Evolutionary conservation across 2,888 invertebrate species (phyloP), one percentile per base, ranked within the genome.

Genomic region (Drosophila monieri): DNA sequence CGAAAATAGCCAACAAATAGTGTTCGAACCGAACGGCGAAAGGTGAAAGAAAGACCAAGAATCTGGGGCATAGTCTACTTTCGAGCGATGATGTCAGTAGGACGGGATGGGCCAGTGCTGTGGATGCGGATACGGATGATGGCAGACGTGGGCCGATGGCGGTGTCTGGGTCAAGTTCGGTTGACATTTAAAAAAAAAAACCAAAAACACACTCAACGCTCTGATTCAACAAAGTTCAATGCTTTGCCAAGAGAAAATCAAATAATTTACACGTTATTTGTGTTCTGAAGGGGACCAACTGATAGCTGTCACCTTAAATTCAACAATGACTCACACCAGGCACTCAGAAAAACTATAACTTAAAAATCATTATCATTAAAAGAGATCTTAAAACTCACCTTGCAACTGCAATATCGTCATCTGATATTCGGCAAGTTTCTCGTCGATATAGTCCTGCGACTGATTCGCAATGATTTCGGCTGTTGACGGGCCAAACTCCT

Each of bases 371-470:
- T 15, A 32, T 39, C 5, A 6, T 0, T 6, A 37, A 18, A 18
- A 18, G 18, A 12, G 15, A 15, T n/a, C 0, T 8, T 18, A 37
- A 8, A 14, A n/a, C 94, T 93, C 90, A 96, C 97, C 96, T 94
- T 97, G 97, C 88, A 97, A 93, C 90, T 96, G 95, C 89, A 96
- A 95, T 92, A 98, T 98, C 32, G 97, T 97, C 74, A 96, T 95
- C 92, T 97, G 97, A 91, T 97, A 98, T 92, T 98, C 97, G 54
- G 97, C 97, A 88, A 98, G 94, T 91, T 97, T 96, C 92, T 98
- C 98, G 90, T 98, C 98, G 76, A 98, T 95, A 91, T 97, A 98
- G 92, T 98, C 97, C 92, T 98, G 97, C 67, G 97, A 97, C 92
- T 98, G 98, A 91, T 95, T 96, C 72, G 97, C 97, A 85, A 97